Conservation (phyloP, 1,140 invertebrate species). For the Drosophila sucinea region DNA sequence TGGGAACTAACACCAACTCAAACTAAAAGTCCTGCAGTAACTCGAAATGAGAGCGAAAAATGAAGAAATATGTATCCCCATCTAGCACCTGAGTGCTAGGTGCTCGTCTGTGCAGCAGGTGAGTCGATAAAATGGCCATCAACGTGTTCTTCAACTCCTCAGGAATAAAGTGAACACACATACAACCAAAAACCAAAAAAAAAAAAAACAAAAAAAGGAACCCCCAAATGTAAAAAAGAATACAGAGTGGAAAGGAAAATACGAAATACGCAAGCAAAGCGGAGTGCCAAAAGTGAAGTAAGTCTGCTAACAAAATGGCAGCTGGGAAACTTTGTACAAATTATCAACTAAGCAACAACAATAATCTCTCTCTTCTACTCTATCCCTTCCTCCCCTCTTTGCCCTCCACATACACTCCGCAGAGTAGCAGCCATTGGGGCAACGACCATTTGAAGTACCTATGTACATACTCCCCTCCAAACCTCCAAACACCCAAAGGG, state of each 20-base stretch:
- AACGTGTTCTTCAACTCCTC: slow-evolving; percentile 55
- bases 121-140: slow-evolving; percentile 70
- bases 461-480: no score
- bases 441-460: no score
- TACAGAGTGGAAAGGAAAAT: slow-evolving; percentile 3
- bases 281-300: slow-evolving; percentile 10
- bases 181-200: neutral
- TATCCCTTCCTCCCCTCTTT: no score
- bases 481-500: neutral
- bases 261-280: slow-evolving; percentile 7
- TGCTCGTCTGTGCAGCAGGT: slow-evolving; percentile 46
- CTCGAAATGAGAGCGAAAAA: slow-evolving; percentile 48
- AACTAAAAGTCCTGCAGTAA: slow-evolving; percentile 30
- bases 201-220: slow-evolving; percentile 18
- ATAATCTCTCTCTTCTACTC: slow-evolving; percentile 39
- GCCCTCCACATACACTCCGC: no score
- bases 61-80: slow-evolving; percentile 16
- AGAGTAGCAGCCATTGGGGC: no score
- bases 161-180: slow-evolving; percentile 31
- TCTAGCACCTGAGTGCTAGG: slow-evolving; percentile 41
- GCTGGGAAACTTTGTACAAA: slow-evolving; percentile 66
- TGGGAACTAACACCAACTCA: slow-evolving; percentile 17
- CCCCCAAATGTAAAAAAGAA: neutral
- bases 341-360: slow-evolving; percentile 75
- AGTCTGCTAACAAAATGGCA: slow-evolving; percentile 43